Evolutionary conservation across 1,140 invertebrate species (phyloP).

Genomic region (Aphaenogaster ashmeadi): DNA sequence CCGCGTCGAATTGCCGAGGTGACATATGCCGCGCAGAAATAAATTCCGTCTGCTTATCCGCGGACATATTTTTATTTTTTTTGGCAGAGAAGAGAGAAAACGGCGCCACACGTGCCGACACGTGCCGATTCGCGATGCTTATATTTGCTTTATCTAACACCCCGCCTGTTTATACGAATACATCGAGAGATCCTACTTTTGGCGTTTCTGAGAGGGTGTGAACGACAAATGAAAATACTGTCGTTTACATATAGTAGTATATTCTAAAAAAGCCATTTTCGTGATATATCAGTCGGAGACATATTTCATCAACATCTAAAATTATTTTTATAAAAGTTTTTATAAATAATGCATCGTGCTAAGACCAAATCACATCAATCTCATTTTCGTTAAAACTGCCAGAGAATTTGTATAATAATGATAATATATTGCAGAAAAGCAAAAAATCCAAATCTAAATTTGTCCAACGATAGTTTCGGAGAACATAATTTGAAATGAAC

Average conservation of each 20-base stretch:
- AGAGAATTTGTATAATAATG: neutral
- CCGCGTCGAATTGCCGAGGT: slow-evolving; percentile 57
- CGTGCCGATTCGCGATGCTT: slow-evolving; percentile 44
- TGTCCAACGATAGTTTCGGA: neutral
- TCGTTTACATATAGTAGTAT: neutral
- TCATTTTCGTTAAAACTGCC: neutral
- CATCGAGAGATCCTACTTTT: slow-evolving; percentile 1
- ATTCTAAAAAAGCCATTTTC: neutral
- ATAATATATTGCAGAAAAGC: neutral
- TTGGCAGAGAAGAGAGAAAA: slow-evolving; percentile 3
- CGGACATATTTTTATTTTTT: slow-evolving; percentile 36
- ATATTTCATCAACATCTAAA: neutral
- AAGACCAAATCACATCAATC: neutral
- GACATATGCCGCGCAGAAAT: slow-evolving; percentile 60
- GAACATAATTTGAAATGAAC: neutral
- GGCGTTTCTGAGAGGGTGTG: neutral
- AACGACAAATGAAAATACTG: neutral
- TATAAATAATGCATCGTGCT: neutral
- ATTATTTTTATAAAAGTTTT: neutral
- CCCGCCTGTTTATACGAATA: slow-evolving; percentile 34
- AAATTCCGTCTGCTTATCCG: slow-evolving; percentile 45
- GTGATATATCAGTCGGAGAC: neutral
- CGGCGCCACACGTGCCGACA: slow-evolving; percentile 31
- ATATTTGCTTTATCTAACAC: slow-evolving; percentile 13
- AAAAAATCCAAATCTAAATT: neutral